phyloP scores from a whole-genome alignment of 2,797 vertebrate genomes.

The Rhinophrynus dorsalis region DNA sequence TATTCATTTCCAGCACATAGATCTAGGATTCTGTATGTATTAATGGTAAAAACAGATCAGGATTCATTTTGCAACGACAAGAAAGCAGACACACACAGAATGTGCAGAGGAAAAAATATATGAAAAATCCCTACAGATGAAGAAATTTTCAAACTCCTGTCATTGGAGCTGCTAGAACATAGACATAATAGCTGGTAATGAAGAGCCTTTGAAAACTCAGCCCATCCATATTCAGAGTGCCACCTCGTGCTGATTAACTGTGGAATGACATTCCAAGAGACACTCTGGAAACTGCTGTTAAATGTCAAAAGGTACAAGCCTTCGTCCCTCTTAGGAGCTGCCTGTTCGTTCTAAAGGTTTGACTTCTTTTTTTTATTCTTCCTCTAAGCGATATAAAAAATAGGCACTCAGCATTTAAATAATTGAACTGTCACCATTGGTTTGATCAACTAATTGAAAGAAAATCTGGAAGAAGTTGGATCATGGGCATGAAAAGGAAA shows the following conservation, averaged over 20 bases:
- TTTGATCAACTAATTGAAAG: slow-evolving; percentile 41
- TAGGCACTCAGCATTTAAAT: slow-evolving; percentile 36
- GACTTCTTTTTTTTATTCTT: neutral
- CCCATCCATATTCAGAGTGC: slow-evolving; percentile 7
- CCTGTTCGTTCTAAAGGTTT: neutral
- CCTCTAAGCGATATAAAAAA: slow-evolving; percentile 20
- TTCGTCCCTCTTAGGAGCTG: slow-evolving; percentile 5
- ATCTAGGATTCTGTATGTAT: slow-evolving; percentile 11
- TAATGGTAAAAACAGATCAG: slow-evolving; percentile 29
- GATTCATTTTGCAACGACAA: neutral
- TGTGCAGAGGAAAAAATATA: neutral
- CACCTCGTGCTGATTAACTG: slow-evolving; percentile 4
- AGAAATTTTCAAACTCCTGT: slow-evolving; percentile 19
- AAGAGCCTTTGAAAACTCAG: slow-evolving; percentile 30
- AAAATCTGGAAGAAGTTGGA: slow-evolving; percentile 26
- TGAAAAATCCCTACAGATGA: neutral
- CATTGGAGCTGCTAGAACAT: slow-evolving; percentile 2
- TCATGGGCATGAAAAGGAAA: slow-evolving; percentile 22
- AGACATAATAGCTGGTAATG: slow-evolving; percentile 34
- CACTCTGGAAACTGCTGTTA: slow-evolving; percentile 20
- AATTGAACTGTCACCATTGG: slow-evolving; percentile 37
- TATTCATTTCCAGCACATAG: neutral
- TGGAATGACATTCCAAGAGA: neutral
- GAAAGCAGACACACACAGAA: slow-evolving; percentile 24
- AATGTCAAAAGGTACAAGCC: slow-evolving; percentile 7